A percentile compares a stretch with the other conserved stretches of the same genome.
phyloP scores from a whole-genome alignment of 2,113 vertebrate genomes.

The Sylvilagus bachmani region DNA sequence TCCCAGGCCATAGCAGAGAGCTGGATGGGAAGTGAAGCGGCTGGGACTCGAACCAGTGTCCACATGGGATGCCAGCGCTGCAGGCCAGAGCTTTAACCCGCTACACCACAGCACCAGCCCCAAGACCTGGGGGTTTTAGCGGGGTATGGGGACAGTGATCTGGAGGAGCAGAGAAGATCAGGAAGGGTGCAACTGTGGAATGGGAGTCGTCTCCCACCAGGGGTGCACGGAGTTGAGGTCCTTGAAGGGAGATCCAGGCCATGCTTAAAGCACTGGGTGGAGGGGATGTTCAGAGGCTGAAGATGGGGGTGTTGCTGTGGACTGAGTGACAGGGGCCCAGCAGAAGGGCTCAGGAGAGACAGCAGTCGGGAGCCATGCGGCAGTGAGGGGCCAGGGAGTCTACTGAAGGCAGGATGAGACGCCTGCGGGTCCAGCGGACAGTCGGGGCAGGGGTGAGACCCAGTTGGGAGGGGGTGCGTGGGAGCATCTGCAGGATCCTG shows the following conservation, averaged over 20 bases:
- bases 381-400: no score
- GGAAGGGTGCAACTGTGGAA: neutral
- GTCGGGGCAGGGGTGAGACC: neutral
- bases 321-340: neutral
- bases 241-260: neutral
- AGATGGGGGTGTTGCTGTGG: neutral
- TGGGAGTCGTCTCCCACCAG: neutral
- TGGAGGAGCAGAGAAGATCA: neutral
- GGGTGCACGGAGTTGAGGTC: no score
- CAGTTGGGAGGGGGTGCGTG: neutral
- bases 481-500: neutral
- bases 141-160: neutral
- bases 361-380: neutral
- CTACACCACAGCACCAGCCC: no score
- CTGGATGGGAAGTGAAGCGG: no score
- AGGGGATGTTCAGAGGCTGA: neutral
- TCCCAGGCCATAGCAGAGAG: no score
- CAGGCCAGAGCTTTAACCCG: no score
- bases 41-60: no score
- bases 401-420: no score
- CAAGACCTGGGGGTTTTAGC: neutral
- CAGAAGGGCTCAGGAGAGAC: neutral
- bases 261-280: neutral
- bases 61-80: no score
- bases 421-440: neutral